Evolutionary conservation across 53 echinoderm and acorn worm species (phyloP).

Genomic region (Echinarachnius parma): DNA sequence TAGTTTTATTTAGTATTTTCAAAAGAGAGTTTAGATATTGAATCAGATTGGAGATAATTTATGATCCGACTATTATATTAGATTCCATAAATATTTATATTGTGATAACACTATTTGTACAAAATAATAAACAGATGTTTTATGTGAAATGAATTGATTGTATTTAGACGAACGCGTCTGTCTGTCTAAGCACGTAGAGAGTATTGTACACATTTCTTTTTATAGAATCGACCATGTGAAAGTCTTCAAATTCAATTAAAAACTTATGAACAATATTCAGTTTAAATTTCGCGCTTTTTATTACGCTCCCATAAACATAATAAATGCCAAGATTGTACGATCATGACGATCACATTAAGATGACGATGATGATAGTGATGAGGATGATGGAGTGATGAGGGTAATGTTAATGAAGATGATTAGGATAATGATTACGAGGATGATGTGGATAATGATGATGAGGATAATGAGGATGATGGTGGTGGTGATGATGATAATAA

Average conservation of each 20-base stretch:
- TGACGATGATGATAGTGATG: background rate
- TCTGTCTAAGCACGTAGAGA: slow-evolving; percentile 8
- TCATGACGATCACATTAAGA: too few species aligned
- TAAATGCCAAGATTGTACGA: too few species aligned
- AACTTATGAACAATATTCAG: too few species aligned
- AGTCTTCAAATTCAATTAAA: slow-evolving; percentile 30
- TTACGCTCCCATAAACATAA: too few species aligned
- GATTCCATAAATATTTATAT: slow-evolving; percentile 39
- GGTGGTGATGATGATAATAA: background rate
- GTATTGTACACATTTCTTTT: slow-evolving; percentile 21
- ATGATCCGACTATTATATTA: slow-evolving; percentile 7
- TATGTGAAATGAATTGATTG: slow-evolving; percentile 1
- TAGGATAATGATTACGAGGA: too few species aligned
- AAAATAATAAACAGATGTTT: slow-evolving; percentile 12
- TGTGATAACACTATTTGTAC: slow-evolving; percentile 34
- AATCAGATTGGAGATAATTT: background rate
- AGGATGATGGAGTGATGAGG: background rate
- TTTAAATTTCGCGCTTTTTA: too few species aligned
- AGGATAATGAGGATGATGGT: too few species aligned
- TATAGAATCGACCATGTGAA: slow-evolving; percentile 21
- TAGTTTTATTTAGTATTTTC: slow-evolving; percentile 46
- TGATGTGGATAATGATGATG: too few species aligned
- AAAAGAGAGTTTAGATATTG: slow-evolving; percentile 22
- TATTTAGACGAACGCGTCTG: slow-evolving; percentile 18
- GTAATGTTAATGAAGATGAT: background rate